phyloP scores from a whole-genome alignment of 2,797 vertebrate genomes.

The Malacoraja senta region DNA sequence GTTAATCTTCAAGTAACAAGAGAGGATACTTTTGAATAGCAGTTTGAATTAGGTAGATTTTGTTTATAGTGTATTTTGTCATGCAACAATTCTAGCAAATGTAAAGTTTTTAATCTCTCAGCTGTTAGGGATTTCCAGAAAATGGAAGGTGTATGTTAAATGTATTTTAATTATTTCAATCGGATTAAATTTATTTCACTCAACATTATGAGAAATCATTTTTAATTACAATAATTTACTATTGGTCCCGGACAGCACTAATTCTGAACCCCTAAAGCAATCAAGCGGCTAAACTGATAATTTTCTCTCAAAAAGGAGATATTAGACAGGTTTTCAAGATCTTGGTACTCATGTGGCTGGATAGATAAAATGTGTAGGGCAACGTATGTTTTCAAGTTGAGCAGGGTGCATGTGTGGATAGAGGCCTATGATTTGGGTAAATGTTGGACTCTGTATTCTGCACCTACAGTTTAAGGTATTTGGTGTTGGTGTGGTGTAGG shows the following conservation, averaged over 20 bases:
- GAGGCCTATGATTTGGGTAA: neutral
- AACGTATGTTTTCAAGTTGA: too few relatives aligned
- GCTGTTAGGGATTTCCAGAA: neutral
- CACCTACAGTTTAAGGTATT: neutral
- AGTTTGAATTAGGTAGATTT: conserved; percentile 52
- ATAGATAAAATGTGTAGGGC: neutral
- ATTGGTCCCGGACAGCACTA: neutral
- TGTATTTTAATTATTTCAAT: neutral
- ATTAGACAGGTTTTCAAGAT: neutral
- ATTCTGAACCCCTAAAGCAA: neutral
- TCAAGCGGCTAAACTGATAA: neutral
- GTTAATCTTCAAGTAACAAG: conserved; percentile 65
- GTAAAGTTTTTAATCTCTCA: neutral
- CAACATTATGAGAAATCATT: neutral
- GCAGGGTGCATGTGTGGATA: too few relatives aligned
- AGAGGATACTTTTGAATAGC: conserved; percentile 50
- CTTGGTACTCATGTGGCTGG: neutral
- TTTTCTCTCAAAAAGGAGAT: neutral
- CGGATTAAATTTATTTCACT: neutral
- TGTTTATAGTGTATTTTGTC: conserved; percentile 58
- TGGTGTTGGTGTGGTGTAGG: neutral
- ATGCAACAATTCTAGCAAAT: neutral
- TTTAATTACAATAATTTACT: neutral
- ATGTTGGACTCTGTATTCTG: neutral
- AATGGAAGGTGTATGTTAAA: neutral